phyloP scores from a whole-genome alignment of 2,888 invertebrate species.

The Nudaria mundana region DNA sequence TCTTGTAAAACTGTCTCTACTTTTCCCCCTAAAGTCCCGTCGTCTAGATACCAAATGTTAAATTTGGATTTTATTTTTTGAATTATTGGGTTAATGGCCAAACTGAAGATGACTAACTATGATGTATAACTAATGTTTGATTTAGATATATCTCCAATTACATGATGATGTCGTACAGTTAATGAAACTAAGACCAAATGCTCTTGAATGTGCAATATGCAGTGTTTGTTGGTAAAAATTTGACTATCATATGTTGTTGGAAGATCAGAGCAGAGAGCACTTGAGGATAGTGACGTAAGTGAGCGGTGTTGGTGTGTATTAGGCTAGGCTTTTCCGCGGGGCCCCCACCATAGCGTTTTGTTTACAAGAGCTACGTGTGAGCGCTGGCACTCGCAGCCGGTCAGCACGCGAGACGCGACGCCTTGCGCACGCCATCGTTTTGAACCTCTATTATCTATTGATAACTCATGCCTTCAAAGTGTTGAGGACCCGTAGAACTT shows the following conservation, averaged over 20 bases:
- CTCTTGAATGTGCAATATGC: slow-evolving; percentile 16
- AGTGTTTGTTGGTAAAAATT: slow-evolving; percentile 22
- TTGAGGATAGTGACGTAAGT: slow-evolving; percentile 65
- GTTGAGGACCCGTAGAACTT: slow-evolving; percentile 37
- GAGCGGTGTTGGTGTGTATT: slow-evolving; percentile 60
- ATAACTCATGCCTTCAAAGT: slow-evolving; percentile 50
- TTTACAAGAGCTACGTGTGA: slow-evolving; percentile 71
- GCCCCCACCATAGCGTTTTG: slow-evolving; percentile 77
- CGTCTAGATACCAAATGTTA: too few relatives aligned
- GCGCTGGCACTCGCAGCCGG: slow-evolving; percentile 73
- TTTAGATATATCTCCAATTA: too few relatives aligned
- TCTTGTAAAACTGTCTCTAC: too few relatives aligned
- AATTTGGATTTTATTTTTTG: too few relatives aligned
- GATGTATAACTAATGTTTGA: too few relatives aligned
- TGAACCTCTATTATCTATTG: slow-evolving; percentile 38
- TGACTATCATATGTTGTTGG: slow-evolving; percentile 24
- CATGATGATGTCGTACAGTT: too few relatives aligned
- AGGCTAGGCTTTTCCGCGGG: slow-evolving; percentile 75
- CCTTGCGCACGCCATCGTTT: slow-evolving; percentile 40
- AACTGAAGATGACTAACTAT: too few relatives aligned
- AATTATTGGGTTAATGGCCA: too few relatives aligned
- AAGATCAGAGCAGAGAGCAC: slow-evolving; percentile 27
- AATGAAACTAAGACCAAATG: neutral
- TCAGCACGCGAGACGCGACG: slow-evolving; percentile 67
- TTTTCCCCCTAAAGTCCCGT: too few relatives aligned